Conservation (phyloP, 2,888 invertebrate species). For the Eubasilissa splendida region DNA sequence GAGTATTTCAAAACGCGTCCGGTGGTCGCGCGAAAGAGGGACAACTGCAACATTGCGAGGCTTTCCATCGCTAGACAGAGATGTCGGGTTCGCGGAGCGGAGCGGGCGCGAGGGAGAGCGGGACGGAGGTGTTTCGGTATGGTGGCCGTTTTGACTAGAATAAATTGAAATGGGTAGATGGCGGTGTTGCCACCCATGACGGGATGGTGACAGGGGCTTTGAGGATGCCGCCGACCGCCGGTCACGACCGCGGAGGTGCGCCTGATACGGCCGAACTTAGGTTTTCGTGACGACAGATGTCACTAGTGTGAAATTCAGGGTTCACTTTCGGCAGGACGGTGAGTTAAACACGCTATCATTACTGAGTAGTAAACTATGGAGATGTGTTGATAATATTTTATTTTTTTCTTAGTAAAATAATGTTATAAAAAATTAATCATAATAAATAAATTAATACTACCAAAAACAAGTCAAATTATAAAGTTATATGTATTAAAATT, state of each 20-base stretch:
- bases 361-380: too few relatives aligned
- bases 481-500: too few relatives aligned
- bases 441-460: too few relatives aligned
- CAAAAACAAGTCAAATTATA: too few relatives aligned
- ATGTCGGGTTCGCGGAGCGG: background rate
- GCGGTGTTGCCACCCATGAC: conserved; percentile 74
- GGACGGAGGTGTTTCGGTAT: conserved; percentile 66
- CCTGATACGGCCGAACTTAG: conserved; percentile 27
- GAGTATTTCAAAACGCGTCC: conserved; percentile 63
- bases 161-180: conserved; percentile 73
- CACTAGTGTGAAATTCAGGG: background rate
- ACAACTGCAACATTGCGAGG: conserved; percentile 62
- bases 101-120: conserved; percentile 72
- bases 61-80: conserved; percentile 26
- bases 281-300: conserved; percentile 17
- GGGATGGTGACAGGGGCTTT: conserved; percentile 62
- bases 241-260: conserved; percentile 44
- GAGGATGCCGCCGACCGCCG: conserved; percentile 53
- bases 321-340: too few relatives aligned
- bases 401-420: too few relatives aligned
- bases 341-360: too few relatives aligned
- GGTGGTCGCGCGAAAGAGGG: conserved; percentile 59
- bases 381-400: too few relatives aligned
- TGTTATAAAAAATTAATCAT: too few relatives aligned
- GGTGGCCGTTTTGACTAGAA: conserved; percentile 68